These are phyloP conservation scores for Aurelia coerulea DNA, from an alignment of 30 jellyfish, hydroid and myxozoan genomes.

Conservation along the genomic window DNA sequence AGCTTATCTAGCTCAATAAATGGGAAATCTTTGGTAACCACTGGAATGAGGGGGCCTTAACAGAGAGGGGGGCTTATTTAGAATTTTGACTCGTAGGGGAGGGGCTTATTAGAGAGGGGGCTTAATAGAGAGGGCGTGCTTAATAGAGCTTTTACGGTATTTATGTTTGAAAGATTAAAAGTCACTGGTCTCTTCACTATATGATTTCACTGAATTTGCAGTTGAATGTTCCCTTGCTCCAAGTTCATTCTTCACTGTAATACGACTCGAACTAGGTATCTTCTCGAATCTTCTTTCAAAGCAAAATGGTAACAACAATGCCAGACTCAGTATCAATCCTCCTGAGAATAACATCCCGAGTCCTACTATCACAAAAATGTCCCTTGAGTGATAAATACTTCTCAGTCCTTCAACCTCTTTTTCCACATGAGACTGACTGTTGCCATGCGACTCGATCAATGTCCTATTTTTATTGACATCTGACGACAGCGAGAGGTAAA, in stretches of 20 bases:
- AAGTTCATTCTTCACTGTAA: slow-evolving; percentile 47
- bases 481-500: slow-evolving; percentile 29
- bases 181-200: slow-evolving; percentile 41
- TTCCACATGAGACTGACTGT: slow-evolving; percentile 13
- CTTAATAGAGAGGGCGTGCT: too few species aligned
- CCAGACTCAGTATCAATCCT: slow-evolving; percentile 39
- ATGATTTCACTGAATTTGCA: slow-evolving; percentile 19
- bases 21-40: too few species aligned
- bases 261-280: slow-evolving; percentile 31
- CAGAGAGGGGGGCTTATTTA: too few species aligned
- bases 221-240: background rate
- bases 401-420: slow-evolving; percentile 40
- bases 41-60: too few species aligned
- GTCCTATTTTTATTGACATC: slow-evolving; percentile 43
- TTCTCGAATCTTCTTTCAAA: slow-evolving; percentile 22
- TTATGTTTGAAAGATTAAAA: background rate
- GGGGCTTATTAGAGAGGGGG: too few species aligned
- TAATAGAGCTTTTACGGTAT: too few species aligned
- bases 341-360: slow-evolving; percentile 38
- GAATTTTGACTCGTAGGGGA: too few species aligned
- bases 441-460: background rate
- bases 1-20: too few species aligned
- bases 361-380: slow-evolving; percentile 34
- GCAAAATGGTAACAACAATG: slow-evolving; percentile 54
- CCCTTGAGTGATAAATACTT: slow-evolving; percentile 35